These are phyloP conservation scores for Agriopis marginaria DNA, from an alignment of 2,888 invertebrate species.

Conservation along the genomic window DNA sequence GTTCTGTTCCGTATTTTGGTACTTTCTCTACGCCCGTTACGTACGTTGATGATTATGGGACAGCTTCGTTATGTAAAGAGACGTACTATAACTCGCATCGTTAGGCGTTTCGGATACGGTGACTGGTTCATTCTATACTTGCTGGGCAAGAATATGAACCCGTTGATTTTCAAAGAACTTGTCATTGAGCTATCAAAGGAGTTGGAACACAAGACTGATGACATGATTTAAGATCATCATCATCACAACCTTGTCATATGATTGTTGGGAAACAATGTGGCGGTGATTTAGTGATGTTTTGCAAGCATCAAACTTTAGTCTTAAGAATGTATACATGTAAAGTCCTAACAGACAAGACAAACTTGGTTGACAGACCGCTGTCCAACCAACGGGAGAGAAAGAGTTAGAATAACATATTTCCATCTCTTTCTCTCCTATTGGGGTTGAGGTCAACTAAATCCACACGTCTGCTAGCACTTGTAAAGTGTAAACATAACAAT, in stretches of 20 bases:
- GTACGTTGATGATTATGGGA: conserved; percentile 87
- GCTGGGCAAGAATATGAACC: conserved; percentile 91
- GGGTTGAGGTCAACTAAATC: too few species aligned
- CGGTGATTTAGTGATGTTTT: not conserved
- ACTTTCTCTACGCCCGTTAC: conserved; percentile 84
- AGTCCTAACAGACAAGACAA: too few species aligned
- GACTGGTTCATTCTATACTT: conserved; percentile 93
- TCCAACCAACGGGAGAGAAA: too few species aligned
- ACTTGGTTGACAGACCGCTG: too few species aligned
- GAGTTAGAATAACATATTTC: too few species aligned
- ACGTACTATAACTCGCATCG: conserved; percentile 81
- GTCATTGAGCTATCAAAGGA: conserved; percentile 83
- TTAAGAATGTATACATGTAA: too few species aligned
- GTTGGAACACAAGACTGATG: conserved; percentile 63
- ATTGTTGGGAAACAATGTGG: too few species aligned
- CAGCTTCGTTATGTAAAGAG: conserved; percentile 85
- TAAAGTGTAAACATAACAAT: too few species aligned
- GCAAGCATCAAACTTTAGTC: not conserved
- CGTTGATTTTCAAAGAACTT: conserved; percentile 88
- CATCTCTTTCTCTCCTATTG: too few species aligned
- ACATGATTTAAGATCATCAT: conserved; percentile 56
- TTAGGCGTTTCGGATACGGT: conserved; percentile 86
- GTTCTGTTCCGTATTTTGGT: conserved; percentile 88
- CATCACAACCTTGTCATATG: too few species aligned
- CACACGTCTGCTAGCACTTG: too few species aligned